phyloP scores from a whole-genome alignment of 2,113 vertebrate species.

The Picathartes gymnocephalus region DNA sequence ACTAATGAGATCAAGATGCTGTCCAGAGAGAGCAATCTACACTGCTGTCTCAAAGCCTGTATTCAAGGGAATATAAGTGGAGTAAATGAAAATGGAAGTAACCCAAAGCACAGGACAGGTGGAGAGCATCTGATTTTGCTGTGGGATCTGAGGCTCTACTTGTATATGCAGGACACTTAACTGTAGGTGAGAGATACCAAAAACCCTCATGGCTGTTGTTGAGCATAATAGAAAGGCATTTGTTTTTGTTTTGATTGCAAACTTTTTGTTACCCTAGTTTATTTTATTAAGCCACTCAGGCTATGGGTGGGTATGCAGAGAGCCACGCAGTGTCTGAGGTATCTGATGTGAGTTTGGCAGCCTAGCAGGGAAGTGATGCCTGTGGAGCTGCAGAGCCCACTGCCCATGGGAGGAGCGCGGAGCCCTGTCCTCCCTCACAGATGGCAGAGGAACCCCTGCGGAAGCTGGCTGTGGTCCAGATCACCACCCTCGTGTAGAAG shows the following conservation, averaged over 20 bases:
- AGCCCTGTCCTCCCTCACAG: accelerated
- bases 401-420: accelerated
- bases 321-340: accelerated
- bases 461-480: neutral
- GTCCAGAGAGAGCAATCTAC: neutral
- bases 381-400: neutral
- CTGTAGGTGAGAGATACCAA: neutral
- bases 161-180: neutral
- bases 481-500: neutral
- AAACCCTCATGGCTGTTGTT: neutral
- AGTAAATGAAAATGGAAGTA: neutral
- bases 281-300: neutral
- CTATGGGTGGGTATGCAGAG: too few relatives aligned
- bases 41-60: neutral
- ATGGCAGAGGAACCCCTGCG: neutral
- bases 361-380: neutral
- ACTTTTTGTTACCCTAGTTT: neutral
- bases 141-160: neutral
- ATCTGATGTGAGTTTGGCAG: neutral
- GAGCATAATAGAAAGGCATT: neutral
- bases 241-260: neutral
- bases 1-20: neutral
- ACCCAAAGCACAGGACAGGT: neutral
- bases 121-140: neutral
- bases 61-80: neutral